Base-by-base conservation (phyloP, 1,140 invertebrate genomes). In the Manduca sexta region DNA sequence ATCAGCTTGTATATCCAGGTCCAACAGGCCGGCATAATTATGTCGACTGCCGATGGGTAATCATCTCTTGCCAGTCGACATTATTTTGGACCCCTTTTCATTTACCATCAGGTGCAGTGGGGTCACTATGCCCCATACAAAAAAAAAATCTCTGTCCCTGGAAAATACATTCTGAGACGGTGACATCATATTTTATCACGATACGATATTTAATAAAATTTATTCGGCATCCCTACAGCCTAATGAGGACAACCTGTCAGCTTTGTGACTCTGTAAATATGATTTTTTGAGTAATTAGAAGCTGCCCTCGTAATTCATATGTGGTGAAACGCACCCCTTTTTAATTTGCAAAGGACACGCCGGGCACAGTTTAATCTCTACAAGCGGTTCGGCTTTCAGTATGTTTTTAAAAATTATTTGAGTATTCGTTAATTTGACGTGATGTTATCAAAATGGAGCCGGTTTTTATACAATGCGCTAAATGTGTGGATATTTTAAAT, bases 261-360 rank as follows among this genome's bases (percentile, higher is more conserved):
- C 60, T 72, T 67, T 63, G 51, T 69, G 48, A 49, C 49, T 49
- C 57, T 59, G 63, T 64, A 57, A 73, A 74, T 68, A 61, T 69
- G 65, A 75, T 76, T 76, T 45, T 76, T 69, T 66, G 64, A 75
- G 72, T 71, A 73, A 75, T 75, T 73, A 75, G 60, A 71, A 56
- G 64, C 67, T 65, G 58, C 65, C 38, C 34, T 44, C 56, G 56
- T 69, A 50, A 63, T 66, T 74, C 75, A 71, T 65, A 68, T 64
- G 55, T 40, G 59, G 52, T 64, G 56, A 61, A 65, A 67, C 48
- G 53, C 47, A 55, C 61, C 55, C 65, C 68, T 56, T 67, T 73
- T 70, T 66, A 73, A 71, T 73, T 70, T 69, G 64, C 58, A 64
- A 68, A 52, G 70, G 61, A 68, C 65, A 52, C 56, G 48, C 33